Evolutionary conservation across 2,888 invertebrate species (phyloP), one percentile per base, ranked within the genome.

Genomic region (Synanthedon tipuliformis): DNA sequence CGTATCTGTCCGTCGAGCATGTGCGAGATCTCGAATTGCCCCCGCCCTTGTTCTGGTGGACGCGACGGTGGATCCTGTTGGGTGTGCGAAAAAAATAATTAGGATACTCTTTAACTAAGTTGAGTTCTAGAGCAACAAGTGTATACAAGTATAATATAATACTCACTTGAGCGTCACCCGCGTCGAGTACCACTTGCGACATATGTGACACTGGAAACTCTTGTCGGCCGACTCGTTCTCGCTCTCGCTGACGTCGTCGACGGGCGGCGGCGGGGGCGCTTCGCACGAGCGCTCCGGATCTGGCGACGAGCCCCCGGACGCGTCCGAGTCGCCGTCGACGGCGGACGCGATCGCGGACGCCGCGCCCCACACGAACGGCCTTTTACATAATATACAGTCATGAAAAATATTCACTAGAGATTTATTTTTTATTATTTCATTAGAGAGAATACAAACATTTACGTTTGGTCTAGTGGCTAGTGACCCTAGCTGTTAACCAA

Each of bases 151-250:
- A n/a, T n/a, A n/a, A n/a, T n/a, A 4, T 18, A 4, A 7, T 3
- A 78, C 83, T 77, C 40, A 88, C 88, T 88, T 88, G 54, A 88
- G 70, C 0, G 88, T 87, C 5, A 88, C 87, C 11, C 78, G 57
- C 0, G 88, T 87, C 0, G 87, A 87, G 57, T 84, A 88, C 88
- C 88, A 88, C 75, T 88, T 88, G 52, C 69, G 61, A 56, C 88
- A 88, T 23, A 85, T 72, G 62, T 85, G 83, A 55, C 88, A 88
- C 60, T 87, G 87, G 69, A 83, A 86, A 60, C 82, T 84, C 66
- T 88, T 88, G 61, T 88, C 88, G 0, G 84, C 75, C 0, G 83
- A 82, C 60, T 88, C 88, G 65, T 85, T 59, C 8, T 62, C 62
- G 0, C 77, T 78, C 60, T 87, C 87, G 63, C 80, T 81, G 64